Base-by-base conservation (phyloP, 2,113 vertebrate genomes). In the Atrichornis clamosus region DNA sequence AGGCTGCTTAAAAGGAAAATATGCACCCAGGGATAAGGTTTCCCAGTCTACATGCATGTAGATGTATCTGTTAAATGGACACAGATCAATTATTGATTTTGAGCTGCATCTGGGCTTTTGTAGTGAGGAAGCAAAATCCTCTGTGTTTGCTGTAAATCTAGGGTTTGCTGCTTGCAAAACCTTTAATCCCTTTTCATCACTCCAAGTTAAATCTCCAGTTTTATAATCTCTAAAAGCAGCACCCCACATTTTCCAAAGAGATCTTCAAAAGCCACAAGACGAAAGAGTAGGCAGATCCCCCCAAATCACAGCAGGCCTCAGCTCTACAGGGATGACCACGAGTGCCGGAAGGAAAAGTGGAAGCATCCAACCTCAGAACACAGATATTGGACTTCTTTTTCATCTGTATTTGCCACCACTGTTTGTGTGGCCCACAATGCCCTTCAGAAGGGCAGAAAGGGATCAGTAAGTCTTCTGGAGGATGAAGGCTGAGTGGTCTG, bases 1-100 rank as follows among this genome's bases (percentile, higher is more conserved):
- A 89, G 89, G 52, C 47, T 78, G 89, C 83, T 90, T 77, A 63
- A 82, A 88, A 84, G 50, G 64, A 92, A 89, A 93, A 94, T n/a
- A 52, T 28, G 39, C 3, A 2, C 23, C 33, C 33, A 55, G 41
- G 35, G 82, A 56, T 74, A 92, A 74, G 59, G 52, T 56, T 89
- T 93, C 30, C 53, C 84, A 92, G 68, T 8, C 80, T 77, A 47
- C 6, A 4, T 73, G 39, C 91, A 69, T 13, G 35, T 21, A 86
- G 60, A 70, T 47, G 19, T n/a, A 78, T 92, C 68, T 90, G 52
- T 86, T 86, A 95, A 92, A 93, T 87, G 76, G 59, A 92, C 3
- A 7, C 30, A 68, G 44, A 91, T 75, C 76, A 89, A 59, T 84
- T 84, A 92, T 53, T 90, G 82, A 90, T 95, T 96, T 94, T 82